These are phyloP conservation scores for Prietella phreatophila DNA, from an alignment of 2,113 vertebrate genomes.

Conservation along the genomic window DNA sequence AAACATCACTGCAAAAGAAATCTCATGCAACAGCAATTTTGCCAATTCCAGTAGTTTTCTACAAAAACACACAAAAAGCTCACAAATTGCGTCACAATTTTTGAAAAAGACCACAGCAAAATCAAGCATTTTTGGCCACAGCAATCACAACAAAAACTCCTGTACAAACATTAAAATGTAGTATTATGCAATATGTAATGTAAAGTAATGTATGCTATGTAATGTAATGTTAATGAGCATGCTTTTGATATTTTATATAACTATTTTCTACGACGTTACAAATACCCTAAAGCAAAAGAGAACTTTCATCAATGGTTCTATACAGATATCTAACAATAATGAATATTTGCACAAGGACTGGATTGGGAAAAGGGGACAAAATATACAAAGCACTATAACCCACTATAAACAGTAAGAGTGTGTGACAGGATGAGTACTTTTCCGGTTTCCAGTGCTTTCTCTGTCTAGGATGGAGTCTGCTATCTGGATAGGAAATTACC, in stretches of 20 bases:
- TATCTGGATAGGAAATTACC: constrained; percentile 29
- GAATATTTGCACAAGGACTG: not conserved
- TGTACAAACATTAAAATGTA: too few species aligned
- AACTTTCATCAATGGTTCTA: not conserved
- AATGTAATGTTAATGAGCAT: not conserved
- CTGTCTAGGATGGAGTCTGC: constrained; percentile 17
- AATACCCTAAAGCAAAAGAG: not conserved
- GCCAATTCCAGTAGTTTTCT: too few species aligned
- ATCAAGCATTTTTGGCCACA: too few species aligned
- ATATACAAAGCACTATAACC: not conserved
- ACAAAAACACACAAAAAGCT: too few species aligned
- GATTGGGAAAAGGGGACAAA: not conserved
- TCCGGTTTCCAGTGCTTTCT: constrained; percentile 10
- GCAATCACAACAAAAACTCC: too few species aligned
- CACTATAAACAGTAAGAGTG: not conserved
- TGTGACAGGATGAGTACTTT: constrained; percentile 4
- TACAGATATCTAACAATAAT: not conserved
- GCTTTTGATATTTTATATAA: not conserved
- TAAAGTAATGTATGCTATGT: too few species aligned
- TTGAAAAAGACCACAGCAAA: too few species aligned
- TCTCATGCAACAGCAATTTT: too few species aligned
- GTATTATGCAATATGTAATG: too few species aligned
- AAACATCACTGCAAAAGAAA: too few species aligned
- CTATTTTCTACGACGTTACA: too few species aligned
- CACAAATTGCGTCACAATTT: too few species aligned